Conservation (phyloP, 2,797 vertebrate genomes). For the Sternarchorhynchus goeldii region DNA sequence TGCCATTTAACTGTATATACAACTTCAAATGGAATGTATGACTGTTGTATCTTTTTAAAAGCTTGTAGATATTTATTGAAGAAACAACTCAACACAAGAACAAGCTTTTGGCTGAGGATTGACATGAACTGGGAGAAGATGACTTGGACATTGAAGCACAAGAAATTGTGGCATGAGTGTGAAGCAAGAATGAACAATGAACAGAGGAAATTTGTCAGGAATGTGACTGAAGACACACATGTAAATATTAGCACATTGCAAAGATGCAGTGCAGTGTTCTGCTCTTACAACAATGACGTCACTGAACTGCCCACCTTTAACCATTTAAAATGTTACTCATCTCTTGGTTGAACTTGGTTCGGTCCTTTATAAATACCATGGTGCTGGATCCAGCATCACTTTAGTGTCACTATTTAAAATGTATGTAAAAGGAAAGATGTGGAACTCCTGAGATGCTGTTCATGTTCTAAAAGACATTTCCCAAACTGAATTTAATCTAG, state of each 20-base stretch:
- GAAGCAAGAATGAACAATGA: neutral
- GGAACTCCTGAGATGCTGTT: conserved; percentile 7
- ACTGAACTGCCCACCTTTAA: neutral
- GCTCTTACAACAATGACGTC: neutral
- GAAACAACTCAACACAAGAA: conserved; percentile 22
- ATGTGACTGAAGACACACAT: neutral
- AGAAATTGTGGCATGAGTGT: neutral
- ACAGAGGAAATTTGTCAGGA: neutral
- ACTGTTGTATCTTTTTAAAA: conserved; percentile 52
- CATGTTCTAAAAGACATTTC: conserved; percentile 41
- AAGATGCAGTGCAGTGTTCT: conserved; percentile 15
- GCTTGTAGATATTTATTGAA: conserved; percentile 35
- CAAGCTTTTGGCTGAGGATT: conserved; percentile 22
- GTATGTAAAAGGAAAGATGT: neutral
- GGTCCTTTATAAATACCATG: neutral
- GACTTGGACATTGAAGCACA: conserved; percentile 11
- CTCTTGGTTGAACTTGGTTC: conserved; percentile 1
- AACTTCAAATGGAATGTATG: conserved; percentile 53
- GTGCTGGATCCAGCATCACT: neutral
- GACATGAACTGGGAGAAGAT: conserved; percentile 13
- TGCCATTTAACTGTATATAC: conserved; percentile 53
- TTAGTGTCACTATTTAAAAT: neutral
- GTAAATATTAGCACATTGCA: conserved; percentile 19
- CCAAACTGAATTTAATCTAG: conserved; percentile 5
- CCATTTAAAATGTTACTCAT: neutral